phyloP scores from a whole-genome alignment of 2,797 vertebrate species.

The Capromys pilorides region DNA sequence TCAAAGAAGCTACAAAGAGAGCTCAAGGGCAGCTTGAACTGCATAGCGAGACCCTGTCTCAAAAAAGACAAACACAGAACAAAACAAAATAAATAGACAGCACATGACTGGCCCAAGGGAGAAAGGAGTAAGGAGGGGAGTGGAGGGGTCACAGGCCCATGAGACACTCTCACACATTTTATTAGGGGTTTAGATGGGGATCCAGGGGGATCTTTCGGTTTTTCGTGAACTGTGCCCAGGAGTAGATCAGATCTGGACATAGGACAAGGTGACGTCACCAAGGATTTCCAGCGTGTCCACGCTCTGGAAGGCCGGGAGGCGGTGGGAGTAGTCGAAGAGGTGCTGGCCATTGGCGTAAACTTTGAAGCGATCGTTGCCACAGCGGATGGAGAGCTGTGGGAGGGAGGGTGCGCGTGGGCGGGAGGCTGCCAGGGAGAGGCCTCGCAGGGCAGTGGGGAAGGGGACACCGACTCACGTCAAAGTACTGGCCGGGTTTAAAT shows the following conservation, averaged over 20 bases:
- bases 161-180: constrained; percentile 14
- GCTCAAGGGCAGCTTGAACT: no score
- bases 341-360: constrained; percentile 90
- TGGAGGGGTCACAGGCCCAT: background rate
- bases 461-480: constrained; percentile 87
- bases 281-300: constrained; percentile 87
- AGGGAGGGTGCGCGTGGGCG: background rate
- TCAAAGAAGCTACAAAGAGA: no score
- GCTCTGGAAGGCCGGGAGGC: constrained; percentile 81
- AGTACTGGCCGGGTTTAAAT: constrained; percentile 89
- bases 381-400: constrained; percentile 89
- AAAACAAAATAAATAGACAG: background rate
- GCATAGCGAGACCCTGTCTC: no score
- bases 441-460: rapidly evolving
- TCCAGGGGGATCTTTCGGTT: background rate
- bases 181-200: constrained; percentile 31
- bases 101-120: background rate
- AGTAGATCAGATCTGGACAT: constrained; percentile 87
- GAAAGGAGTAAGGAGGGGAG: background rate
- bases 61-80: no score
- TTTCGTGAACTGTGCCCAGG: background rate
- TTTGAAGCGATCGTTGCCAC: constrained; percentile 88
- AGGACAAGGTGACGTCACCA: constrained; percentile 89
- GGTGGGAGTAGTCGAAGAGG: constrained; percentile 88
- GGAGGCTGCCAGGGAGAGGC: background rate